Base-by-base conservation (phyloP, 2,888 invertebrate genomes). In the Nebria brevicollis region DNA sequence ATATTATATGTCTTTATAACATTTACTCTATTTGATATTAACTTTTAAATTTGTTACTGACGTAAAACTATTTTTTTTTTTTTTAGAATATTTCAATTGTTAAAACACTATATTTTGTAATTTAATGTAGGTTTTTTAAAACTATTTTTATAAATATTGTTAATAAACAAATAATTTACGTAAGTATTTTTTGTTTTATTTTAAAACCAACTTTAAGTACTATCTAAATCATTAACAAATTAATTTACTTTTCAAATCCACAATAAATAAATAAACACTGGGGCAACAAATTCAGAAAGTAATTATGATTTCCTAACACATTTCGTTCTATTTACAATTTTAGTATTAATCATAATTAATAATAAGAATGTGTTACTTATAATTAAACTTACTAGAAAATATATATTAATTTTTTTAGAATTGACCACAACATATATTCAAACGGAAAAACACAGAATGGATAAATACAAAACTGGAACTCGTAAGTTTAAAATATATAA, bases 1-100 rank as follows among this genome's bases (percentile, higher is more conserved):
- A 7, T 82, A 82, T 20, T 77, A 70, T 54, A 81, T 82, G 82
- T 42, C 81, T 72, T 77, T 81, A 68, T 81, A 81, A 82, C 15
- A 70, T 66, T 11, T 79, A 70, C 79, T 83, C 79, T 74, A 66
- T 82, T 82, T 74, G 77, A 82, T n/a, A 73, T 41, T 3, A 41
- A 25, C 25, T 10, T 72, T 72, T 41, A 41, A 4, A 54, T 7
- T 54, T 54, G 54, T 54, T 54, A 54, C 4, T 54, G 8, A 54
- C 4, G 6, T 54, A 54, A 54, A 54, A 54, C 4, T 54, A 11
- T 2, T 11, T 54, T 8, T 43, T 11, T 54, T 8, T 43, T 43
- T 54, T 54, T 54, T 5, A 54, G 11, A 8, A 54, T 54, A 11
- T 54, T 54, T 54, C 7, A 11, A 54, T 6, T 54, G 7, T 54